These are phyloP conservation scores for Haemorhous mexicanus DNA, from an alignment of 2,113 vertebrate genomes.

Conservation along the genomic window DNA sequence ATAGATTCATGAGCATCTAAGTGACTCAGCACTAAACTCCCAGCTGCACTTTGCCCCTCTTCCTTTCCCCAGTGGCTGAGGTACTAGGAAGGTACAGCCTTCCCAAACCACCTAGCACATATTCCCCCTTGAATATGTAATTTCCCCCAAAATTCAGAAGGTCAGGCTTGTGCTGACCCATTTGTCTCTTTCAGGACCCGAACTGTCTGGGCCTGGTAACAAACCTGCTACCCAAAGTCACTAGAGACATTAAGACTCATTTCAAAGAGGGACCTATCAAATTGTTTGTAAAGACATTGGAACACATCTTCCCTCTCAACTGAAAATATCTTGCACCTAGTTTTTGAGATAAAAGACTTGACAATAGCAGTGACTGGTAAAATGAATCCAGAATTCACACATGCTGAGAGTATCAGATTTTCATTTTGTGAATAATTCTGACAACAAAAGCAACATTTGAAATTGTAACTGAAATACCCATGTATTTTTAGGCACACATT, in stretches of 20 bases:
- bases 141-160: background rate
- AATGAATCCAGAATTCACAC: background rate
- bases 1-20: background rate
- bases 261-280: background rate
- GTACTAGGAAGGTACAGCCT: background rate
- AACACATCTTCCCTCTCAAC: background rate
- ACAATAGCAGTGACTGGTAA: background rate
- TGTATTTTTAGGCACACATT: background rate
- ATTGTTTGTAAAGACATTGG: background rate
- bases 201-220: background rate
- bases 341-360: background rate
- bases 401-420: background rate
- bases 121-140: background rate
- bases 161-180: background rate
- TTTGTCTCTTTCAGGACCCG: background rate
- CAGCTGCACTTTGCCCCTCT: background rate
- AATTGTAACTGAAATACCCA: background rate
- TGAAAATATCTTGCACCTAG: background rate
- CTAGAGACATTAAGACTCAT: background rate
- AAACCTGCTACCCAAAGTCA: background rate
- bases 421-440: background rate
- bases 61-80: background rate
- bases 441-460: background rate
- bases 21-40: background rate
- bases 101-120: background rate